Conservation (phyloP, 2,797 vertebrate species). For the Cossypha dichroa region DNA sequence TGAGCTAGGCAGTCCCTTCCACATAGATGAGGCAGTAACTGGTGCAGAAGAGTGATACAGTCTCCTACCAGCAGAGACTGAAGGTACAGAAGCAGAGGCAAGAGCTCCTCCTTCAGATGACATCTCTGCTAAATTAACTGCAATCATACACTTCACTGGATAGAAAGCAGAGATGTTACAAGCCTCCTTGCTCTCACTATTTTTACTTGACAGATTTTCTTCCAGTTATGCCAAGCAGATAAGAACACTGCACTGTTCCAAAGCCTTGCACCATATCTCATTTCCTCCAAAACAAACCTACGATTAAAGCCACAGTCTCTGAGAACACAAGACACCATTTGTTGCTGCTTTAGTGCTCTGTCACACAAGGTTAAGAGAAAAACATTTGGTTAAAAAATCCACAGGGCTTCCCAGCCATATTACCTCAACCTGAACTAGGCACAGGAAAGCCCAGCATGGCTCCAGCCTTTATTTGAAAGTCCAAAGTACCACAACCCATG, state of each 20-base stretch:
- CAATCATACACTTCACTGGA: not conserved
- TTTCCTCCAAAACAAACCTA: not conserved
- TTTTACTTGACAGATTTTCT: not conserved
- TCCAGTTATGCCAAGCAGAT: not conserved
- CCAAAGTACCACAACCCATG: not conserved
- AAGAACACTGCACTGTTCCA: not conserved
- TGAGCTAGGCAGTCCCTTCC: not conserved
- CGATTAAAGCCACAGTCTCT: not conserved
- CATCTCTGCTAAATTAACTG: not conserved
- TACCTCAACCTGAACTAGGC: not conserved
- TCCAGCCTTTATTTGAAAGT: not conserved
- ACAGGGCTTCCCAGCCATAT: not conserved
- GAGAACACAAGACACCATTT: not conserved
- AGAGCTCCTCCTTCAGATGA: slow-evolving; percentile 19
- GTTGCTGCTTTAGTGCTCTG: not conserved
- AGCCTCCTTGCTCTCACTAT: not conserved
- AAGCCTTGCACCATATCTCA: not conserved
- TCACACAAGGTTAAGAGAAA: not conserved
- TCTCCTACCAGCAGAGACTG: not conserved
- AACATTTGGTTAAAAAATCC: not conserved
- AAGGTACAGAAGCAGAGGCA: not conserved
- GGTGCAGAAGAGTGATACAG: fast-evolving
- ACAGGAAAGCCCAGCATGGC: not conserved
- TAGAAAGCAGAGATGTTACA: not conserved
- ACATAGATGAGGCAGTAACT: not conserved